Base-by-base conservation (phyloP, 2,888 invertebrate species). In the Sceliomorpha sp. region DNA sequence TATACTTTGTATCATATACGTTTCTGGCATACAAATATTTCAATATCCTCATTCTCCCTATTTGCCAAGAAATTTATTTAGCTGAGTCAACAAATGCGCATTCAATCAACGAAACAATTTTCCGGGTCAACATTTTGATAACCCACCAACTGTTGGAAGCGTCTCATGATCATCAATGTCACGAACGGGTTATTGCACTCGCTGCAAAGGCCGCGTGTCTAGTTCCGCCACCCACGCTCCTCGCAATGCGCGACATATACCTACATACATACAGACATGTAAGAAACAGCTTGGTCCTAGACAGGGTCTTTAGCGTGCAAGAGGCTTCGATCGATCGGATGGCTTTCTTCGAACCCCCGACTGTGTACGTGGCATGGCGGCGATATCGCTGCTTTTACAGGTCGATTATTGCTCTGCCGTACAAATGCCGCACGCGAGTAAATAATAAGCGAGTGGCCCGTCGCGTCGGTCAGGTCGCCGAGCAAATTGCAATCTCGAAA, bases 251-350 rank as follows among this genome's bases (percentile, higher is more conserved):
- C 24, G 2, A 42, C 42, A 37, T 53, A 45, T 50, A 56, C 36
- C 24, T 1, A 42, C 42, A 37, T 53, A 45, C 55, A 56, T 42
- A 53, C 55, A 48, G 55, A 53, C 67, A 50, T 32, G 50, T 55
- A 67, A 60, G 60, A 55, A 55, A 27, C 64, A 48, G 44, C 51
- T 37, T 32, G 67, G 60, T 67, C 60, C 60, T 50, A 55, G 60
- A 60, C 60, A 44, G 37, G 55, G 60, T 67, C 55, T 67, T 67
- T 67, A 67, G 67, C 67, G 55, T 67, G 67, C 60, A 47, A 60
- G 60, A 55, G 48, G 50, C n/a, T 59, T 50, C 55, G 51, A 68
- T 68, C 68, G 68, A 68, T 60, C 45, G 44, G 50, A 60, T 51
- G 56, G 56, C 39, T 62, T 68, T 56, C 55, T 60, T 48, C 29